phyloP scores from a whole-genome alignment of 2,113 vertebrate species.

The Sylvilagus bachmani region DNA sequence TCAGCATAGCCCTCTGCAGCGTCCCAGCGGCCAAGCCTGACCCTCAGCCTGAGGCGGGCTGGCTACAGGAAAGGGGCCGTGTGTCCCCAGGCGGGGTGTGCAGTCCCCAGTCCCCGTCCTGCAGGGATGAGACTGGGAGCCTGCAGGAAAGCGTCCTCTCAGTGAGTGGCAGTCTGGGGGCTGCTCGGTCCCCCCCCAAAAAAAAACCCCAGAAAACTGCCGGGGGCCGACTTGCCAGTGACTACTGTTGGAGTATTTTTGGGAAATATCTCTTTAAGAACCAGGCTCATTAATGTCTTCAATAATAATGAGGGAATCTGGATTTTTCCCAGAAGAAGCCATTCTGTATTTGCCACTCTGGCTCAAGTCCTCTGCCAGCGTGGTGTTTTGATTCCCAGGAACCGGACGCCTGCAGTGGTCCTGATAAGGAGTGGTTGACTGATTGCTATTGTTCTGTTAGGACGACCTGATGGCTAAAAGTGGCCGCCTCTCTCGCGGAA shows the following conservation, averaged over 20 bases:
- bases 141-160: background rate
- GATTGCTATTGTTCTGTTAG: background rate
- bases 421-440: too few relatives aligned
- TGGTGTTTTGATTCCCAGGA: background rate
- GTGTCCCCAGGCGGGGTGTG: background rate
- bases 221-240: background rate
- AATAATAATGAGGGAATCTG: background rate
- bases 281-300: background rate
- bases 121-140: too few relatives aligned
- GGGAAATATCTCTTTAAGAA: background rate
- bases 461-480: background rate
- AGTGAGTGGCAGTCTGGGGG: background rate
- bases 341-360: rapidly evolving
- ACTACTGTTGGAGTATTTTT: background rate
- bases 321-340: background rate
- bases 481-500: too few relatives aligned
- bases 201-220: background rate
- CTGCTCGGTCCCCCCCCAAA: background rate
- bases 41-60: too few relatives aligned
- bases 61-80: too few relatives aligned
- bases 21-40: too few relatives aligned
- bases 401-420: too few relatives aligned
- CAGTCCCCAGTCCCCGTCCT: too few relatives aligned
- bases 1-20: too few relatives aligned
- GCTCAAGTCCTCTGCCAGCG: too few relatives aligned